Percentiles rank a stretch among this genome's conserved stretches.
Evolutionary conservation across 2,888 invertebrate species (phyloP).

Genomic region (Beris chalybata): DNA sequence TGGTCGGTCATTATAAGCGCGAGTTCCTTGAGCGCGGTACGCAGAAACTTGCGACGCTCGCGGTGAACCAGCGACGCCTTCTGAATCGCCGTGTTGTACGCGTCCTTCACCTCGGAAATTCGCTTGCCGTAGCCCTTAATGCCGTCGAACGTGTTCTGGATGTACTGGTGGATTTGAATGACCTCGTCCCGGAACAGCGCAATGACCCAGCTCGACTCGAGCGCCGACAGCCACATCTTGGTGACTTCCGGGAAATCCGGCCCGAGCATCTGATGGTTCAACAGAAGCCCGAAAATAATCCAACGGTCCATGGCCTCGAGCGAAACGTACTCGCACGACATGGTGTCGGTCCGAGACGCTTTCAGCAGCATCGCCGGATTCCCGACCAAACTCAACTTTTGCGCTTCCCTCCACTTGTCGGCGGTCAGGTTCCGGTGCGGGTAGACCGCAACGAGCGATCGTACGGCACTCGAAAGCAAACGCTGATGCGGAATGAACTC

Average conservation of each 20-base stretch:
- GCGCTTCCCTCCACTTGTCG: constrained; percentile 91
- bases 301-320: constrained; percentile 94
- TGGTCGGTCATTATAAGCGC: constrained; percentile 96
- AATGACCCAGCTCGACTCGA: constrained; percentile 93
- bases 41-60: constrained; percentile 92
- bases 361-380: constrained; percentile 93
- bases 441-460: constrained; percentile 86
- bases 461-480: constrained; percentile 79
- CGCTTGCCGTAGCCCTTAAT: constrained; percentile 93
- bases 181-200: constrained; percentile 97
- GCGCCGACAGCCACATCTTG: constrained; percentile 87
- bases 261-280: constrained; percentile 86
- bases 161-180: constrained; percentile 90
- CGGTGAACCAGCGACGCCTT: constrained; percentile 90
- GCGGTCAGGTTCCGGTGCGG: constrained; percentile 87
- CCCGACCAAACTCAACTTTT: constrained; percentile 89
- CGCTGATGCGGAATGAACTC: constrained; percentile 96
- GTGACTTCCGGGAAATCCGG: constrained; percentile 74
- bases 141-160: constrained; percentile 90
- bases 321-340: constrained; percentile 97
- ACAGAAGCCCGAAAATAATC: constrained; percentile 92
- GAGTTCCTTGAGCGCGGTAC: constrained; percentile 93
- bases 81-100: constrained; percentile 85
- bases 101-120: constrained; percentile 94
- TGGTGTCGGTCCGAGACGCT: constrained; percentile 91